phyloP scores from a whole-genome alignment of 2,888 invertebrate genomes.

The Allacma fusca region DNA sequence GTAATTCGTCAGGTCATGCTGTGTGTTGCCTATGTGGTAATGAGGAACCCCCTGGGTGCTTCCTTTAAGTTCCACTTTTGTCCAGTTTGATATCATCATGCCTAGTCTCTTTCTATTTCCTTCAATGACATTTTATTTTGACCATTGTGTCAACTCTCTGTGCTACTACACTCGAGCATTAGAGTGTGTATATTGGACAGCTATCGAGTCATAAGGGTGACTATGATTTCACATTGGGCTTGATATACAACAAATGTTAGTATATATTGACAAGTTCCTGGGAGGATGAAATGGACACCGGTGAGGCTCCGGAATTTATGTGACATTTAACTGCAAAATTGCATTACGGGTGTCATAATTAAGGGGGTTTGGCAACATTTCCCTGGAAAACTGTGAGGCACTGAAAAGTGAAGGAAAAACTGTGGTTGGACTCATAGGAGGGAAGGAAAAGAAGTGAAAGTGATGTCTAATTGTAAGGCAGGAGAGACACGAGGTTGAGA shows the following conservation, averaged over 20 bases:
- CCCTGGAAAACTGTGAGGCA: background rate
- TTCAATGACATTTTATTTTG: slow-evolving; percentile 1
- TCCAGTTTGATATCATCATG: slow-evolving; percentile 44
- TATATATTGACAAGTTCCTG: background rate
- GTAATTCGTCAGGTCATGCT: slow-evolving; percentile 60
- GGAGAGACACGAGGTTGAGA: background rate
- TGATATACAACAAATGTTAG: background rate
- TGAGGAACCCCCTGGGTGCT: slow-evolving; percentile 54
- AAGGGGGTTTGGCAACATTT: slow-evolving; percentile 14
- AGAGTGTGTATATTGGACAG: background rate
- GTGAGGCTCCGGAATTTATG: background rate
- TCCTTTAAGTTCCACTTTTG: slow-evolving; percentile 37
- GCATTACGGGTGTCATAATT: slow-evolving; percentile 20
- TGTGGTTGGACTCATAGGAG: background rate
- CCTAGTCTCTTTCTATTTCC: slow-evolving; percentile 18
- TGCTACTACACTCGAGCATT: background rate
- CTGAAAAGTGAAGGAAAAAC: background rate
- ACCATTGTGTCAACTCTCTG: background rate
- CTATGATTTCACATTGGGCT: background rate
- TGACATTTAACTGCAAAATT: slow-evolving; percentile 12
- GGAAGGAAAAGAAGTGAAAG: slow-evolving; percentile 38
- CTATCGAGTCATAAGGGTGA: background rate
- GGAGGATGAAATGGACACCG: background rate
- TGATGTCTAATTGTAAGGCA: slow-evolving; percentile 18
- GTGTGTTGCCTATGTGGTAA: slow-evolving; percentile 57